Conservation (phyloP, 2,888 invertebrate genomes). For the Coecobrya sp. region DNA sequence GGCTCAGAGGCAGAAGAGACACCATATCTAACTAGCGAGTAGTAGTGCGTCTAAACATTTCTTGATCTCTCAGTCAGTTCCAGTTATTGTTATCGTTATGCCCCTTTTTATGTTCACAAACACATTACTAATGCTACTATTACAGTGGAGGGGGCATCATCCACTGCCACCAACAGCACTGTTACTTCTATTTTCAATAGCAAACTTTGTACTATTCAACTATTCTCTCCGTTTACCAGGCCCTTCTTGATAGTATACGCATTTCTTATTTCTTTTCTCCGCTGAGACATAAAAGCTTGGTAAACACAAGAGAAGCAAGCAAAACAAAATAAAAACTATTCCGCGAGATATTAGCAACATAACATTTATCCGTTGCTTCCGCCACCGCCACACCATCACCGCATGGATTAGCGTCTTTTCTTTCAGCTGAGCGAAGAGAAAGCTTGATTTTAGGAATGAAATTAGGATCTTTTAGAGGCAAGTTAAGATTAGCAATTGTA, state of each 20-base stretch:
- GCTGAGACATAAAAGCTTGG: slow-evolving; percentile 18
- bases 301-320: background rate
- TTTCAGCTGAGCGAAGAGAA: background rate
- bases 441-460: slow-evolving; percentile 29
- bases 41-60: slow-evolving; percentile 66
- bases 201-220: slow-evolving; percentile 26
- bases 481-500: slow-evolving; percentile 62
- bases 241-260: background rate
- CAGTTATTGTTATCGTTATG: slow-evolving; percentile 81
- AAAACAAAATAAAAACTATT: slow-evolving; percentile 50
- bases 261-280: slow-evolving; percentile 17
- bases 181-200: slow-evolving; percentile 62
- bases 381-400: slow-evolving; percentile 20
- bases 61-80: slow-evolving; percentile 81
- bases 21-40: slow-evolving; percentile 5
- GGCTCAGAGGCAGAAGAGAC: slow-evolving; percentile 52
- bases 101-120: slow-evolving; percentile 80
- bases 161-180: slow-evolving; percentile 42
- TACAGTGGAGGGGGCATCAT: slow-evolving; percentile 69
- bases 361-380: slow-evolving; percentile 40
- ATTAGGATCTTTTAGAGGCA: slow-evolving; percentile 67
- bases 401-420: slow-evolving; percentile 67
- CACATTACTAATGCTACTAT: slow-evolving; percentile 78
- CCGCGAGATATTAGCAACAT: slow-evolving; percentile 73
- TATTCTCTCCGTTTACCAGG: slow-evolving; percentile 13